phyloP scores from a whole-genome alignment of 1,140 invertebrate species.

The Vollenhovia emeryi region DNA sequence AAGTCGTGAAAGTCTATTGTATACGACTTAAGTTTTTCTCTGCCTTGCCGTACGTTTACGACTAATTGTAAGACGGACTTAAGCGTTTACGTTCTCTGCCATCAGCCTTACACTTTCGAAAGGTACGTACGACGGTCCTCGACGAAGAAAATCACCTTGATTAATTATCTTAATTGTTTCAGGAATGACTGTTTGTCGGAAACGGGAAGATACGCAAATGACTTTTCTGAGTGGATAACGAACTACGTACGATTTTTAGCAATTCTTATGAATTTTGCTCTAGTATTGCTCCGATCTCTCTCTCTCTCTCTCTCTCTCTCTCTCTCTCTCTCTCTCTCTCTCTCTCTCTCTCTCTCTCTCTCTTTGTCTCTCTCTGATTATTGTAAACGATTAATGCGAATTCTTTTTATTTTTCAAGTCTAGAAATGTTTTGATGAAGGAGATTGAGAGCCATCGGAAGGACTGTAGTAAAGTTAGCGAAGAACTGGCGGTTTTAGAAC shows the following conservation, averaged over 20 bases:
- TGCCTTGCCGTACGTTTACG: too few relatives aligned
- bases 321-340: background rate
- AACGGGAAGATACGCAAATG: constrained; percentile 9
- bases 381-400: background rate
- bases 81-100: too few relatives aligned
- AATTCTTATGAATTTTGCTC: background rate
- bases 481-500: background rate
- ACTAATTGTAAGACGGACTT: too few relatives aligned
- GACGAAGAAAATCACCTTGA: background rate
- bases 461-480: background rate
- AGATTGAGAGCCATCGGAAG: constrained; percentile 16
- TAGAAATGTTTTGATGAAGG: background rate
- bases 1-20: too few relatives aligned
- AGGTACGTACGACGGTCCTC: background rate
- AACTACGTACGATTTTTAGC: constrained; percentile 28
- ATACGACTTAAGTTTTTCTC: too few relatives aligned
- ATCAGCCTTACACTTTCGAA: too few relatives aligned
- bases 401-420: constrained; percentile 16
- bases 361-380: background rate
- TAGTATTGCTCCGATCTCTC: too few relatives aligned
- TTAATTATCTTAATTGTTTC: constrained; percentile 1
- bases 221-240: constrained; percentile 32
- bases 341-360: background rate
- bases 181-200: constrained; percentile 11
- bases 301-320: background rate